Percentiles rank a stretch among this genome's conserved stretches.
These are phyloP conservation scores for Radopholus similis DNA, from an alignment of 1,140 invertebrate species.

Conservation along the genomic window DNA sequence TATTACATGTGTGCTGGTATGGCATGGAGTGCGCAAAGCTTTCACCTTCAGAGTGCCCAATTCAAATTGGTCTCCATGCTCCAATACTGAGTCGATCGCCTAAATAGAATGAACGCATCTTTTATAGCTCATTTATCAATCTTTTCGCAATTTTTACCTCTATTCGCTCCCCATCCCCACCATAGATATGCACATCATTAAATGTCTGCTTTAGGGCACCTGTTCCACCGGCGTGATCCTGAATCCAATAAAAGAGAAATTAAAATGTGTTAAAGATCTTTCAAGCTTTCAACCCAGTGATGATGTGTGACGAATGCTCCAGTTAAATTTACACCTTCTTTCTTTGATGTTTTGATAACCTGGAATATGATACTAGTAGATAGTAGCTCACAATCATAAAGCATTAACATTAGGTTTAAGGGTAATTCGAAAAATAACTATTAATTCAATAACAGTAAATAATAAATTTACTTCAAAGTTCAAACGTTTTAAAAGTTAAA, in stretches of 20 bases:
- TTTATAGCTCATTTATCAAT: background rate
- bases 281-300: background rate
- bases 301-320: slow-evolving; percentile 20
- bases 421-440: background rate
- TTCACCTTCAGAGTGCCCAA: slow-evolving; percentile 8
- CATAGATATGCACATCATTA: slow-evolving; percentile 14
- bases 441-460: background rate
- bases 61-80: slow-evolving; percentile 16
- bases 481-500: background rate
- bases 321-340: background rate
- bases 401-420: background rate
- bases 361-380: too few relatives aligned
- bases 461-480: background rate
- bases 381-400: slow-evolving; percentile 5
- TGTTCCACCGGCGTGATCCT: slow-evolving; percentile 25
- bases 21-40: slow-evolving; percentile 25
- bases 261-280: background rate
- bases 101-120: background rate
- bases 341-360: background rate
- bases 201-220: background rate
- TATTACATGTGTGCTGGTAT: slow-evolving; percentile 18
- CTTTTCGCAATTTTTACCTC: too few relatives aligned
- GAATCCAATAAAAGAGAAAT: background rate
- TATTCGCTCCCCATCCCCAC: slow-evolving; percentile 24
- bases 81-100: slow-evolving; percentile 13